Evolutionary conservation across 2,797 vertebrate species (phyloP).

Genomic region (Diplodus sargus): DNA sequence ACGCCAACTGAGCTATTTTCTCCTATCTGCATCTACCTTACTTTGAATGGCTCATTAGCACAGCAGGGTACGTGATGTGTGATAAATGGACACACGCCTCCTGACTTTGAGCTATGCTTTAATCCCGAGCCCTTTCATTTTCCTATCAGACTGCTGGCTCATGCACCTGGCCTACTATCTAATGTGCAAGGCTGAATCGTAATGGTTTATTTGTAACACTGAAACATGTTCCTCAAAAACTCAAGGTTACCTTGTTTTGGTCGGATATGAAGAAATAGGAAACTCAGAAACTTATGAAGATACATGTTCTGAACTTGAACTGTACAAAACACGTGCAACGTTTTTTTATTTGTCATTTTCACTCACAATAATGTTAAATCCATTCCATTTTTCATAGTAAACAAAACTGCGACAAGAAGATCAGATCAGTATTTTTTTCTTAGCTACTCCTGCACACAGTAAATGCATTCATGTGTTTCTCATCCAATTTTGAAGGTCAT

Average conservation of each 20-base stretch:
- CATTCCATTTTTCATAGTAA: not conserved
- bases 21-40: constrained; percentile 32
- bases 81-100: constrained; percentile 39
- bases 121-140: constrained; percentile 46
- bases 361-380: not conserved
- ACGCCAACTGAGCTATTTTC: constrained; percentile 8
- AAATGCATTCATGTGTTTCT: not conserved
- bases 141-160: constrained; percentile 35
- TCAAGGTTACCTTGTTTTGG: not conserved
- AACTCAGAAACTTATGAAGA: not conserved
- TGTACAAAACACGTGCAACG: not conserved
- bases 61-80: constrained; percentile 24
- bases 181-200: not conserved
- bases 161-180: constrained; percentile 5
- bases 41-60: constrained; percentile 61
- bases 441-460: not conserved
- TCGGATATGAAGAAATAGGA: not conserved
- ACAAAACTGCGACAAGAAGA: not conserved
- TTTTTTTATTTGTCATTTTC: not conserved
- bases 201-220: constrained; percentile 8
- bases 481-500: not conserved
- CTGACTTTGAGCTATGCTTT: constrained; percentile 57
- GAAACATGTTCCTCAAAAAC: not conserved
- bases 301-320: not conserved
- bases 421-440: not conserved